Conservation (phyloP, 2,113 vertebrate genomes). For the Gallinago paraguaiae region DNA sequence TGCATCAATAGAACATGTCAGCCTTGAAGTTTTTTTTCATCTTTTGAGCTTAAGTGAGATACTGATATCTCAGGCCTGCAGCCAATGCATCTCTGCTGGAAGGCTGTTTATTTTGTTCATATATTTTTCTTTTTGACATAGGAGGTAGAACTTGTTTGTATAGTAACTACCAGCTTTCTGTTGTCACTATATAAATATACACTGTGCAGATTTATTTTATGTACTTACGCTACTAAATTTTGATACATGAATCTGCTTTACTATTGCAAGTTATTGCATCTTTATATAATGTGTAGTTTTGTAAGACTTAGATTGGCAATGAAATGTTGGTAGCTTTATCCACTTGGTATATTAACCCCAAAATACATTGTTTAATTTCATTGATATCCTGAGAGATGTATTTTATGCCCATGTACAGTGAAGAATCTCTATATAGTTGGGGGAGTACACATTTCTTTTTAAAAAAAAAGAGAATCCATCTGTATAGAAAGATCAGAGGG, state of each 20-base stretch:
- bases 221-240: neutral
- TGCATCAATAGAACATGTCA: neutral
- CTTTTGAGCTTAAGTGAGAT: neutral
- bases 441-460: accelerated
- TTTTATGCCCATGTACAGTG: neutral
- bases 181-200: neutral
- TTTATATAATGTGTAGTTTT: neutral
- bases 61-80: neutral
- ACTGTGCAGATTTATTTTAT: neutral
- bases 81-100: neutral
- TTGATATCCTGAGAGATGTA: neutral
- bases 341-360: neutral
- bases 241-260: neutral
- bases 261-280: neutral
- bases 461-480: neutral
- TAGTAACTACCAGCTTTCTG: neutral
- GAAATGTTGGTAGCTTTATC: neutral
- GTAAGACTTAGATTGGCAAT: neutral
- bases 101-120: neutral
- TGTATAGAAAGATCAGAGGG: neutral
- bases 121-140: neutral
- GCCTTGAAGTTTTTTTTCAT: neutral
- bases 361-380: neutral
- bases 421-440: neutral
- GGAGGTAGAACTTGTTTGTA: neutral